Evolutionary conservation across 2,888 invertebrate genomes (phyloP).

Genomic region (Pharmacophagus antenor): DNA sequence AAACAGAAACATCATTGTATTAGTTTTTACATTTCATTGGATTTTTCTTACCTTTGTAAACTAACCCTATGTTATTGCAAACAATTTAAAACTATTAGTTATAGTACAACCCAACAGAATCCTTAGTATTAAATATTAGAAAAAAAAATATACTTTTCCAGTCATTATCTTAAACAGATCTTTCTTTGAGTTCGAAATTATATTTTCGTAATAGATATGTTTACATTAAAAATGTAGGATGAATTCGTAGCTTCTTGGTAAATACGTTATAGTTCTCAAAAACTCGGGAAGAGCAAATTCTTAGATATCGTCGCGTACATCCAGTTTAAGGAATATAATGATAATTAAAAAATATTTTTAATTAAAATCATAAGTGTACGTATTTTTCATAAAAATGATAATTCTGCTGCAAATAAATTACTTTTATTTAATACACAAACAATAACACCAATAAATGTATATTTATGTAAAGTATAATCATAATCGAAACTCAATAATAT

Average conservation of each 20-base stretch:
- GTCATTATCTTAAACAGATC: slow-evolving; percentile 27
- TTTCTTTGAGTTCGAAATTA: slow-evolving; percentile 37
- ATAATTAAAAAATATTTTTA: neutral
- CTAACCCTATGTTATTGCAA: too few relatives aligned
- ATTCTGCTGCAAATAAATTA: neutral
- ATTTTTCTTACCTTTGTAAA: too few relatives aligned
- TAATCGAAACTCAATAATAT: too few relatives aligned
- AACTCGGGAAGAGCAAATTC: slow-evolving; percentile 28
- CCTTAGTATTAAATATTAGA: neutral
- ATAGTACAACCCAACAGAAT: neutral
- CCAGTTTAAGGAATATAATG: neutral
- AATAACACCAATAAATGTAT: too few relatives aligned
- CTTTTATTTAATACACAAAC: too few relatives aligned
- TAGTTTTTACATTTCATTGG: too few relatives aligned
- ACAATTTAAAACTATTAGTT: neutral
- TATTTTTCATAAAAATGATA: neutral
- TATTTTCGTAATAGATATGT: slow-evolving; percentile 36
- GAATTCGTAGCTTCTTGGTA: slow-evolving; percentile 38
- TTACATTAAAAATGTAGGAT: slow-evolving; percentile 37
- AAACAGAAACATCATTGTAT: too few relatives aligned
- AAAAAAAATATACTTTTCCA: neutral
- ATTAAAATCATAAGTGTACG: neutral
- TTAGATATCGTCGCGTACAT: slow-evolving; percentile 19
- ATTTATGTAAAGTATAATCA: too few relatives aligned
- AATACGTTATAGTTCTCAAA: slow-evolving; percentile 37